Evolutionary conservation across 2,888 invertebrate species (phyloP).

Genomic region (Diaprepes abbreviatus): DNA sequence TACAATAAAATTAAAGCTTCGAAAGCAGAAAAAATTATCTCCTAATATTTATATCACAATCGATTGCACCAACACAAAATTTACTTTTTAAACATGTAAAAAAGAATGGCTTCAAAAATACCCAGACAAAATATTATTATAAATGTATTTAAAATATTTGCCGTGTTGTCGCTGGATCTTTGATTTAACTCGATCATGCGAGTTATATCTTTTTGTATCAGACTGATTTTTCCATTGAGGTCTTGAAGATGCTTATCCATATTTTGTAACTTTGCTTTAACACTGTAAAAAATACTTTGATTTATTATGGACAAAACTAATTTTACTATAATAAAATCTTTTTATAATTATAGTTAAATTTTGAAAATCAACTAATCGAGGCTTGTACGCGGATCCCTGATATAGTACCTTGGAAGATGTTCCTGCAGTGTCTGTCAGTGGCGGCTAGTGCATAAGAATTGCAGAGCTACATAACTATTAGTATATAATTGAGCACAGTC

Average conservation of each 20-base stretch:
- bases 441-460: no score
- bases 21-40: slow-evolving; percentile 25
- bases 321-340: no score
- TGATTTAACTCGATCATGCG: slow-evolving; percentile 56
- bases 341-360: no score
- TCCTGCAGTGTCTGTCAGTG: no score
- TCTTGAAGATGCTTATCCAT: slow-evolving; percentile 61
- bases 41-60: slow-evolving; percentile 38
- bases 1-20: slow-evolving; percentile 32
- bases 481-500: no score
- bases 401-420: no score
- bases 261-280: slow-evolving; percentile 62
- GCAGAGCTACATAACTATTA: no score
- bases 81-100: slow-evolving; percentile 60
- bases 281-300: slow-evolving; percentile 56
- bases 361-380: no score
- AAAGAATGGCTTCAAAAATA: slow-evolving; percentile 61
- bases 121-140: slow-evolving; percentile 57
- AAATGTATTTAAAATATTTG: slow-evolving; percentile 53
- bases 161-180: slow-evolving; percentile 46
- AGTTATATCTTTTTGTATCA: slow-evolving; percentile 59
- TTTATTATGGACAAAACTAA: no score
- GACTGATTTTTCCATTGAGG: slow-evolving; percentile 60
- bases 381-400: no score
- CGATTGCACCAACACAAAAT: slow-evolving; percentile 37